Evolutionary conservation across 2,888 invertebrate species (phyloP), one percentile per base, ranked within the genome.

Genomic region (Cephus spinipes): DNA sequence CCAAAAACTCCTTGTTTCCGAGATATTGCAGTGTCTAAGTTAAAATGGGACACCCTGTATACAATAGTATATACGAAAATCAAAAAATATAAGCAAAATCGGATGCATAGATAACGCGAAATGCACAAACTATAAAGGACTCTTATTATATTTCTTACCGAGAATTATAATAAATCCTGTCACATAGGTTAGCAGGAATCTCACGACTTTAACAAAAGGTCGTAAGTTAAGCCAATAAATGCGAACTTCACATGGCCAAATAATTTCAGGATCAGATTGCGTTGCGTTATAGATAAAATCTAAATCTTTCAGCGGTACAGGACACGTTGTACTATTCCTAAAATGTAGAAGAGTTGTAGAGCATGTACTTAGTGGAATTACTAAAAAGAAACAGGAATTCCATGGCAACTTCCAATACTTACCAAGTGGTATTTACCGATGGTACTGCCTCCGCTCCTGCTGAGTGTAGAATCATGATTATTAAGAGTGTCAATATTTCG

Each of bases 201-300:
- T 85, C 23, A 89, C 89, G 34, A 87, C 75, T 71, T 80, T 84
- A 40, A 91, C 89, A 69, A 90, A 88, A 0, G 87, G 85, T 74
- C 87, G 87, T 35, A 90, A 81, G 4, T 84, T 81, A 11, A 88
- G 75, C 90, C 91, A 91, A 80, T 89, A 90, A 74, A 83, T 83
- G 40, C 91, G 85, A 11, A 88, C 85, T 82, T 90, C 90, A 77
- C 91, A 91, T 15, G 91, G 91, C 88, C 89, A 91, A 55, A 83
- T 79, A 9, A 83, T 55, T 76, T 88, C 89, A 73, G 87, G 79
- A 71, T 87, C 80, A 9, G 85, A 80, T 76, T 85, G 84, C 15
- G 83, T 82, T 31, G 83, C 84, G 79, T 88, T 85, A 76, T 84
- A 80, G 74, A 88, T 83, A 74, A 88, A 88, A 79, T 88, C 88